phyloP scores from a whole-genome alignment of 2,888 invertebrate species.

The Ornithoptera alexandrae region DNA sequence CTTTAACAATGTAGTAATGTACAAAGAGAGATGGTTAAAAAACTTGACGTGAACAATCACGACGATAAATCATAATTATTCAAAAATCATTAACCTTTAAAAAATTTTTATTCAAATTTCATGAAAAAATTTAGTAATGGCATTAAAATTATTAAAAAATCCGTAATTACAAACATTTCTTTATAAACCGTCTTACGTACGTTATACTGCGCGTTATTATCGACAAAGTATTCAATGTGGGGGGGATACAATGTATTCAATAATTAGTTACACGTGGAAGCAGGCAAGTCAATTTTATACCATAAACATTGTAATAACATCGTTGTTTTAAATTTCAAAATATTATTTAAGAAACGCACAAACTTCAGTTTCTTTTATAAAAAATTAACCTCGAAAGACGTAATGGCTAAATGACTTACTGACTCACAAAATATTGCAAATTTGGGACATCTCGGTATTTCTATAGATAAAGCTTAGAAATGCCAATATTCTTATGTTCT shows the following conservation, averaged over 20 bases:
- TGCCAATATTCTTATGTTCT: neutral
- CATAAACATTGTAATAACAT: constrained; percentile 23
- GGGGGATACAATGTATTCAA: constrained; percentile 22
- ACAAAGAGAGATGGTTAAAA: too few relatives aligned
- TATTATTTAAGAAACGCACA: neutral
- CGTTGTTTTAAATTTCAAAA: neutral
- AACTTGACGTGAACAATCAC: too few relatives aligned
- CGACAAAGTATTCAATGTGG: constrained; percentile 20
- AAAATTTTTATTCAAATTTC: neutral
- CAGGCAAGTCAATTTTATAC: constrained; percentile 23
- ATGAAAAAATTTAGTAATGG: neutral
- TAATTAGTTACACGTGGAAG: constrained; percentile 21
- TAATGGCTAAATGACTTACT: neutral
- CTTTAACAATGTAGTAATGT: too few relatives aligned
- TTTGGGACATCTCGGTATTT: neutral
- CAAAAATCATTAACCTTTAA: too few relatives aligned
- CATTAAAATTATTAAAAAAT: neutral
- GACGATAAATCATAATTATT: too few relatives aligned
- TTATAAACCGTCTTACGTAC: constrained; percentile 10
- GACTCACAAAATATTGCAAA: neutral
- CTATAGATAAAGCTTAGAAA: too few relatives aligned
- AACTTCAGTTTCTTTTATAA: neutral
- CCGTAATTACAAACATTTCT: neutral
- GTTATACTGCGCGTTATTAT: constrained; percentile 6
- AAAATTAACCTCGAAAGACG: neutral